Conservation (phyloP, 2,888 invertebrate species). For the Gymnocheta viridis region DNA sequence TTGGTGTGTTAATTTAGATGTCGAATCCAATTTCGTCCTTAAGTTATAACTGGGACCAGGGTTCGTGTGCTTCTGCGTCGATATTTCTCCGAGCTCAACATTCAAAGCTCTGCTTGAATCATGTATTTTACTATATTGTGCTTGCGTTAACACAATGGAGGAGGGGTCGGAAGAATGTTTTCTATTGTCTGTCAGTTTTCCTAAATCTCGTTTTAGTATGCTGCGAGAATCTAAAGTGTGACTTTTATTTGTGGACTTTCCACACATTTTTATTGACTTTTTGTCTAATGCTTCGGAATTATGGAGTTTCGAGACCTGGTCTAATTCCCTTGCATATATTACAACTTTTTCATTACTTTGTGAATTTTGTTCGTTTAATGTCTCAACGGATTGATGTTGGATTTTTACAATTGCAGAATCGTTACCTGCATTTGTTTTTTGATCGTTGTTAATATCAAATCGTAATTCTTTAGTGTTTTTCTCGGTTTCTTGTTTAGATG, state of each 20-base stretch:
- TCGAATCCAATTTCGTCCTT: neutral
- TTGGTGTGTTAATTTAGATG: neutral
- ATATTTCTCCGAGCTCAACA: neutral
- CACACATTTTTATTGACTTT: neutral
- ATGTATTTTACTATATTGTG: neutral
- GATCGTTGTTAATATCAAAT: too few species aligned
- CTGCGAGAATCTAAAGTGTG: neutral
- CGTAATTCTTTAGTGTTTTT: neutral
- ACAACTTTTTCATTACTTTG: neutral
- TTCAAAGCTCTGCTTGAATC: neutral
- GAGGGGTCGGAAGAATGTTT: neutral
- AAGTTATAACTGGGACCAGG: neutral
- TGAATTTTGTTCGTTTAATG: neutral
- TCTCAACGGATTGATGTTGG: neutral
- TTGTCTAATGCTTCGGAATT: neutral
- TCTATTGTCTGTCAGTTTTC: neutral
- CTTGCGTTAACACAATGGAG: neutral
- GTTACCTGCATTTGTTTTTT: neutral
- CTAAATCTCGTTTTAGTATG: neutral
- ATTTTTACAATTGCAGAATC: neutral
- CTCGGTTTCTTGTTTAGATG: neutral
- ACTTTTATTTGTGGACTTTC: neutral
- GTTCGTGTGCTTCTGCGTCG: neutral
- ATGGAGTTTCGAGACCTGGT: neutral
- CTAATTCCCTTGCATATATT: neutral